Evolutionary conservation across 1,140 invertebrate genomes (phyloP).

Genomic region (Drosophila jambulina): DNA sequence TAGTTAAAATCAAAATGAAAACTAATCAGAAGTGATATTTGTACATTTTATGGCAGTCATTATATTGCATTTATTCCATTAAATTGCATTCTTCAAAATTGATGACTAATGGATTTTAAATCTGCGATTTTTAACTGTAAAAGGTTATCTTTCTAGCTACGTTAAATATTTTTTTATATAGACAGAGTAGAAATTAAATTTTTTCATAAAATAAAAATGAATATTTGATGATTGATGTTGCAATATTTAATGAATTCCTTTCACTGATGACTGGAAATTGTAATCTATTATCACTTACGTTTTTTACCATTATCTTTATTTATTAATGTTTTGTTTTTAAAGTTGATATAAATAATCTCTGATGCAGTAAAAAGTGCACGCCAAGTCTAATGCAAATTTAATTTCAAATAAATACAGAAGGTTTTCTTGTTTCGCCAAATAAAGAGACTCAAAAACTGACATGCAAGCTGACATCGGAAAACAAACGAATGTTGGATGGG

Average conservation of each 20-base stretch:
- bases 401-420: constrained; percentile 2
- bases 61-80: background rate
- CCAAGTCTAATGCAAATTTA: constrained; percentile 1
- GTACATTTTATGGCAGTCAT: background rate
- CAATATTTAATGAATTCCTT: background rate
- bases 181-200: background rate
- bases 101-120: background rate
- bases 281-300: background rate
- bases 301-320: background rate
- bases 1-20: background rate
- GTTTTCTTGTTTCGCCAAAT: constrained; percentile 1
- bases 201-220: background rate
- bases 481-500: background rate
- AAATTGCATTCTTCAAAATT: background rate
- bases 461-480: constrained; percentile 19
- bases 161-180: background rate
- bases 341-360: background rate
- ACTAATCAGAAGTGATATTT: background rate
- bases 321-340: no score
- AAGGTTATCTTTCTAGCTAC: background rate
- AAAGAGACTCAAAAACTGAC: constrained; percentile 3
- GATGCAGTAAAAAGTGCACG: background rate
- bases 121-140: background rate
- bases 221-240: background rate
- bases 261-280: background rate